These are phyloP conservation scores for Cryptophagus acutangulus DNA, from an alignment of 2,888 invertebrate species.

Conservation along the genomic window DNA sequence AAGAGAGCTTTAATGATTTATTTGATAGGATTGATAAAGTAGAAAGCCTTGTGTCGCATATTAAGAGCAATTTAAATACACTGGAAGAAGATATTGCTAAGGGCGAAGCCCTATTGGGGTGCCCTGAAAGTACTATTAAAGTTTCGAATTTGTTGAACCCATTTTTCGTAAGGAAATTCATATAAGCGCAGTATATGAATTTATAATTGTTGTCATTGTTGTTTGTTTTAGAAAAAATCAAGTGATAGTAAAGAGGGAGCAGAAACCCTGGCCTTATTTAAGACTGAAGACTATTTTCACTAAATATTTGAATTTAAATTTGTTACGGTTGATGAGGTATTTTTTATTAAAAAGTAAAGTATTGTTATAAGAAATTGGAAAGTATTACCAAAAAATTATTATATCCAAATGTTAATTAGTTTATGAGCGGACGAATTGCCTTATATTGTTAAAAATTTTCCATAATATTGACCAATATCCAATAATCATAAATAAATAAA, in stretches of 20 bases:
- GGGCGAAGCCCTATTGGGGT: slow-evolving; percentile 30
- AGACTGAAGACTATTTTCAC: slow-evolving; percentile 30
- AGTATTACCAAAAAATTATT: too few relatives aligned
- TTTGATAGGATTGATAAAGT: slow-evolving; percentile 33
- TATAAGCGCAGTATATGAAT: slow-evolving; percentile 1
- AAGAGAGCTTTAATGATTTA: slow-evolving; percentile 28
- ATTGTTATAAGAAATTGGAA: too few relatives aligned
- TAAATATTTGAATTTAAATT: slow-evolving; percentile 12
- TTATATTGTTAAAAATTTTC: too few relatives aligned
- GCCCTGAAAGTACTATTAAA: slow-evolving; percentile 27
- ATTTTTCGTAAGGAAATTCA: slow-evolving; percentile 32
- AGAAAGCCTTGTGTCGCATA: slow-evolving; percentile 30
- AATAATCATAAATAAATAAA: too few relatives aligned
- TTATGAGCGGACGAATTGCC: too few relatives aligned
- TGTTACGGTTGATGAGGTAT: slow-evolving; percentile 1
- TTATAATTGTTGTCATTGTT: slow-evolving; percentile 9
- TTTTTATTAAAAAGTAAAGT: too few relatives aligned
- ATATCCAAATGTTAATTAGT: too few relatives aligned
- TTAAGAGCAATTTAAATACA: slow-evolving; percentile 31
- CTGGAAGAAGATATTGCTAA: slow-evolving; percentile 34
- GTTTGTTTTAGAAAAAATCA: slow-evolving; percentile 29
- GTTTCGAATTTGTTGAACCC: slow-evolving; percentile 37
- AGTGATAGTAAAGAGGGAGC: slow-evolving; percentile 22
- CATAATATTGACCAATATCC: too few relatives aligned
- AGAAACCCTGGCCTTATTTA: slow-evolving; percentile 22